phyloP scores from a whole-genome alignment of 1,140 invertebrate species.

The Wasmannia auropunctata region DNA sequence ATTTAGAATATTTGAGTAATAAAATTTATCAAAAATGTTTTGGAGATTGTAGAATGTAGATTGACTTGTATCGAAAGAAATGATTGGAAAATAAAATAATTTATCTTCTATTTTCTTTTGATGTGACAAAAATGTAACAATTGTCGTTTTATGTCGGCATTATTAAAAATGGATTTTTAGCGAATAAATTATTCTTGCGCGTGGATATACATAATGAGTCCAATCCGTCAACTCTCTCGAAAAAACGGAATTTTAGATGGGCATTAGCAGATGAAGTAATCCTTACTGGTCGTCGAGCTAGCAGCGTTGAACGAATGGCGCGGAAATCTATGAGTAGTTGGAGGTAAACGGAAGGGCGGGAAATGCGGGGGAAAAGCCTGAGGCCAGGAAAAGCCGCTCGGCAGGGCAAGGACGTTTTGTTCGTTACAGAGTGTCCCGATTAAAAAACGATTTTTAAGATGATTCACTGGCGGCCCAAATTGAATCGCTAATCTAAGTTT shows the following conservation, averaged over 20 bases:
- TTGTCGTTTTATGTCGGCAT: not conserved
- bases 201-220: slow-evolving; percentile 25
- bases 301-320: slow-evolving; percentile 40
- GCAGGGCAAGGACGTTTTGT: slow-evolving; percentile 38
- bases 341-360: slow-evolving; percentile 28
- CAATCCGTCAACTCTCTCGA: slow-evolving; percentile 3
- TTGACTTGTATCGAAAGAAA: not conserved
- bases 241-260: slow-evolving; percentile 33
- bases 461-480: slow-evolving; percentile 77
- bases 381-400: slow-evolving; percentile 34
- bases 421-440: slow-evolving; percentile 72
- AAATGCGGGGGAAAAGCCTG: slow-evolving; percentile 3
- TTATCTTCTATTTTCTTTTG: not conserved
- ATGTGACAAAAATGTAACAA: not conserved
- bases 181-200: slow-evolving; percentile 9
- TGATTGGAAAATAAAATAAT: not conserved
- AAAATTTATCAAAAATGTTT: not conserved
- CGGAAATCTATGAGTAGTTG: slow-evolving; percentile 4
- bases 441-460: slow-evolving; percentile 77
- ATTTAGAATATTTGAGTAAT: not conserved
- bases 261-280: slow-evolving; percentile 53
- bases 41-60: not conserved
- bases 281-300: not conserved
- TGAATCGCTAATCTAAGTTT: slow-evolving; percentile 82
- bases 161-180: not conserved